phyloP scores from a whole-genome alignment of 2,888 invertebrate species.

The Xestia ashworthii region DNA sequence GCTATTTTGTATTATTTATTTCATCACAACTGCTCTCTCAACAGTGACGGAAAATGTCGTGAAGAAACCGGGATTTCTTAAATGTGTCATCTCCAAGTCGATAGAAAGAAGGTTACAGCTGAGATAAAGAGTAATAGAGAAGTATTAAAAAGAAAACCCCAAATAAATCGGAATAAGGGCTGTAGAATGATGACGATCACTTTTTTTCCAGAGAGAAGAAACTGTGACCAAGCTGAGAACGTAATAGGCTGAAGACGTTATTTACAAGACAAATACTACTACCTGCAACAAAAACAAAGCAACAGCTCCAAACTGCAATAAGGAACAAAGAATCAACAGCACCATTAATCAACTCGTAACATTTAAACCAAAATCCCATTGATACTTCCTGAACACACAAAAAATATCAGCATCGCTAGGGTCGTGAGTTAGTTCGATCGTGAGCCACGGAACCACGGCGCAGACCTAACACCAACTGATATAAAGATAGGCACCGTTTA shows the following conservation, averaged over 20 bases:
- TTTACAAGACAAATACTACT: not conserved
- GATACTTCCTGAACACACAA: slow-evolving; percentile 56
- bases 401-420: slow-evolving; percentile 52
- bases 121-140: too few relatives aligned
- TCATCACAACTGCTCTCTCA: not conserved
- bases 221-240: too few relatives aligned
- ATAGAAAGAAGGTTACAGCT: too few relatives aligned
- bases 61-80: not conserved
- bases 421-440: slow-evolving; percentile 65
- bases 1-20: too few relatives aligned
- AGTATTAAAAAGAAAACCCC: too few relatives aligned
- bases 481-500: slow-evolving; percentile 63
- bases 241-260: not conserved
- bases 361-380: slow-evolving; percentile 1
- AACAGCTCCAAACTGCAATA: not conserved
- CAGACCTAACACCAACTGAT: slow-evolving; percentile 63
- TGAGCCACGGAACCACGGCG: slow-evolving; percentile 61
- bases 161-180: too few relatives aligned
- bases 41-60: not conserved
- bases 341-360: slow-evolving; percentile 18
- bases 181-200: too few relatives aligned
- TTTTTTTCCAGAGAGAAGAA: too few relatives aligned
- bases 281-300: slow-evolving; percentile 9
- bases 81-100: not conserved
- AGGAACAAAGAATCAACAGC: slow-evolving; percentile 17